Percentiles rank a stretch among this genome's conserved stretches.
These are phyloP conservation scores for Philopedon plagiatum DNA, from an alignment of 2,888 invertebrate genomes.

Conservation along the genomic window DNA sequence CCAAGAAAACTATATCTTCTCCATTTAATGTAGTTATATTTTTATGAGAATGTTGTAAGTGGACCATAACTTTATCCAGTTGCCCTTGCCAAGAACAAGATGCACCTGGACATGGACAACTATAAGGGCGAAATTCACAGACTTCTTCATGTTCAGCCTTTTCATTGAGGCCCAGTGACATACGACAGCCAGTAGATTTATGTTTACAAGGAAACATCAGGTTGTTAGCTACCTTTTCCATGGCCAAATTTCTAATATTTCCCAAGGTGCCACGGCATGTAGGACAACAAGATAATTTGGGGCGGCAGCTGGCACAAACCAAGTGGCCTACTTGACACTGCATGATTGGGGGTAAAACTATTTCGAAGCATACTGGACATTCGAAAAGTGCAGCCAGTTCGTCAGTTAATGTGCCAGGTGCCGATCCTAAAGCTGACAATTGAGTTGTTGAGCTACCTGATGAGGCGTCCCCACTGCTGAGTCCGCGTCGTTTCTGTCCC, in stretches of 20 bases:
- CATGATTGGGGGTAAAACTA: conserved; percentile 98
- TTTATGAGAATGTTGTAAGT: conserved; percentile 97
- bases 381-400: conserved; percentile 94
- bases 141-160: conserved; percentile 99
- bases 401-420: conserved; percentile 81
- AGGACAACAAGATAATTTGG: conserved; percentile 97
- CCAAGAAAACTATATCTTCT: conserved; percentile 99
- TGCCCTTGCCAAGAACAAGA: conserved; percentile 99
- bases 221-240: conserved; percentile 97
- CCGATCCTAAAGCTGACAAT: conserved; percentile 63
- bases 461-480: conserved; percentile 59
- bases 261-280: conserved; percentile 97
- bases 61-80: conserved; percentile 98
- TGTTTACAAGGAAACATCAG: conserved; percentile 99
- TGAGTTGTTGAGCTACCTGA: conserved; percentile 60
- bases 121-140: conserved; percentile 98
- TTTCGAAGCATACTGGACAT: conserved; percentile 99
- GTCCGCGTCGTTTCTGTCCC: conserved; percentile 62
- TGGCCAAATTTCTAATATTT: conserved; percentile 97
- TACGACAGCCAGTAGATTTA: conserved; percentile 94
- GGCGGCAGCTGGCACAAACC: conserved; percentile 97
- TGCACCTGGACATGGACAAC: conserved; percentile 99
- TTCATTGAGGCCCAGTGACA: conserved; percentile 94
- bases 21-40: conserved; percentile 98
- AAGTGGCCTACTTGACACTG: conserved; percentile 99